These are phyloP conservation scores for Euphonia xanthogaster DNA, from an alignment of 2,797 vertebrate genomes.

Conservation along the genomic window DNA sequence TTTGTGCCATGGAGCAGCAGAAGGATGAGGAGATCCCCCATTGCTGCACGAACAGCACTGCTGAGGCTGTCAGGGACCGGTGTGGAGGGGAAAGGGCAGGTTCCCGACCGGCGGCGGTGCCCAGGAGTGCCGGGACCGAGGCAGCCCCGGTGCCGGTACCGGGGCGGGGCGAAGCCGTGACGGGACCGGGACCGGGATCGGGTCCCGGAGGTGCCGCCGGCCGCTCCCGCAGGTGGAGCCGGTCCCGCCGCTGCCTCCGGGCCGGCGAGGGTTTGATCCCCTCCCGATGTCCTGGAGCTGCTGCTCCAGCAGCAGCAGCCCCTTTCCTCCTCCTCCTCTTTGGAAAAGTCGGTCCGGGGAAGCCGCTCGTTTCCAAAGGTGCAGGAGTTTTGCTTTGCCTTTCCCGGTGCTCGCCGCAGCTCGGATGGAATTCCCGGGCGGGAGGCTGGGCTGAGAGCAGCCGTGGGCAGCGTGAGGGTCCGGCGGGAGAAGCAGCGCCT, in stretches of 20 bases:
- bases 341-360: neutral
- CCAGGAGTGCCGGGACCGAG: neutral
- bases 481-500: rapidly evolving
- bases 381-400: neutral
- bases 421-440: neutral
- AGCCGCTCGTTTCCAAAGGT: neutral
- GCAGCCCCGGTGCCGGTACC: neutral
- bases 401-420: neutral
- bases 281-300: neutral
- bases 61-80: neutral
- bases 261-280: neutral
- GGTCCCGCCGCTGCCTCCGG: neutral
- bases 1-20: neutral
- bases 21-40: neutral
- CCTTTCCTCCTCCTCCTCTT: neutral
- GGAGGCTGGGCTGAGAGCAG: rapidly evolving
- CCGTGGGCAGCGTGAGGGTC: neutral
- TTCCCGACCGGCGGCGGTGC: neutral
- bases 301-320: neutral
- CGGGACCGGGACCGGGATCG: neutral
- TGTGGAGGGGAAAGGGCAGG: neutral
- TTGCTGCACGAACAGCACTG: neutral
- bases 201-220: neutral
- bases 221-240: neutral
- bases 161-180: neutral